phyloP scores from a whole-genome alignment of 2,113 vertebrate genomes.

The Scopus umbretta region DNA sequence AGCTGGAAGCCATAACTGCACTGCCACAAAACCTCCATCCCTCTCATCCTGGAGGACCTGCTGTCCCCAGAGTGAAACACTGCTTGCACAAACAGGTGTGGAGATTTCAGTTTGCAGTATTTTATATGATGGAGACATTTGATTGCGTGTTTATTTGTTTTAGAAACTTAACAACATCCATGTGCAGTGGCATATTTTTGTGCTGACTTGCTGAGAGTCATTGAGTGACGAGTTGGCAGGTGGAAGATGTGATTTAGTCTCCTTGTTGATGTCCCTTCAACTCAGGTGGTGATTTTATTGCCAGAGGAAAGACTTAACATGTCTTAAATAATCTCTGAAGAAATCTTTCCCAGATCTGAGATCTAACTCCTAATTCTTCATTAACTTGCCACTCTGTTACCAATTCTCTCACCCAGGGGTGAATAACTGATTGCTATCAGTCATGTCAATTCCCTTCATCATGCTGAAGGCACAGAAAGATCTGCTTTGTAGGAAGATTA shows the following conservation, averaged over 20 bases:
- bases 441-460: background rate
- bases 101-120: background rate
- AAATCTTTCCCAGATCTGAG: background rate
- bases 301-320: background rate
- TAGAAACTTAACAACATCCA: background rate
- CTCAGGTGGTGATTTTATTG: background rate
- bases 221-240: background rate
- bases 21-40: background rate
- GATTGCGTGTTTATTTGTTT: background rate
- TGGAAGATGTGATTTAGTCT: background rate
- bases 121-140: background rate
- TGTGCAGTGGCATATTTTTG: background rate
- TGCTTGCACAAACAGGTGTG: background rate
- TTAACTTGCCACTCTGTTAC: background rate
- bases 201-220: background rate
- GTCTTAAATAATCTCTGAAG: background rate
- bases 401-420: background rate
- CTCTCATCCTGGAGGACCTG: background rate
- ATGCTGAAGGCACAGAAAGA: background rate
- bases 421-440: conserved; percentile 4
- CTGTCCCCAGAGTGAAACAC: background rate
- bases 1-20: background rate
- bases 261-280: background rate
- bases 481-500: background rate
- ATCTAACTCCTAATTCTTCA: background rate